phyloP scores from a whole-genome alignment of 2,797 vertebrate species.

The Pipistrellus kuhlii region DNA sequence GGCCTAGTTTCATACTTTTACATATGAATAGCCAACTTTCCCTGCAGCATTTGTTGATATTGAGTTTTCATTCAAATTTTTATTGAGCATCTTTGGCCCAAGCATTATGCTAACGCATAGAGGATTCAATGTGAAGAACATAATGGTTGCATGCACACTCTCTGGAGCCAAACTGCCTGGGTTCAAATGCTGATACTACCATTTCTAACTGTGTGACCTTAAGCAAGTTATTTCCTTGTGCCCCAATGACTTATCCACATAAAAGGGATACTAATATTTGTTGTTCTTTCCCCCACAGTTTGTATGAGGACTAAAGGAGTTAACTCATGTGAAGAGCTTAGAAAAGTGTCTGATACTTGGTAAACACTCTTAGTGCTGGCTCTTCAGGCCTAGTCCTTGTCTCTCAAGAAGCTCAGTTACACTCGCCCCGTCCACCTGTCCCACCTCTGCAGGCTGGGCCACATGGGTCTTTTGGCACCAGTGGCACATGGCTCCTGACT shows the following conservation, averaged over 20 bases:
- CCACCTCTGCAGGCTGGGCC: not conserved
- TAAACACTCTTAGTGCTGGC: not conserved
- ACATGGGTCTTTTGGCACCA: not conserved
- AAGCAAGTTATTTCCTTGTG: not conserved
- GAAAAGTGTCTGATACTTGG: not conserved
- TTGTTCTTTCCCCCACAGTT: not conserved
- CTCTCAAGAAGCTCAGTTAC: not conserved
- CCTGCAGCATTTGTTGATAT: not conserved
- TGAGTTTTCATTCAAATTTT: constrained; percentile 18
- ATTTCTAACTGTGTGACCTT: not conserved
- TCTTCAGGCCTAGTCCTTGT: not conserved
- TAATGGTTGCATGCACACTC: not conserved
- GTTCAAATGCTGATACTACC: not conserved
- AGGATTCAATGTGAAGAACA: not conserved
- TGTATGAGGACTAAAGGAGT: not conserved
- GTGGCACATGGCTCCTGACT: not conserved
- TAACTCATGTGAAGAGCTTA: not conserved
- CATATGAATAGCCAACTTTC: not conserved
- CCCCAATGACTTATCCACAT: not conserved
- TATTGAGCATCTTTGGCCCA: not conserved
- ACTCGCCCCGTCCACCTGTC: not conserved
- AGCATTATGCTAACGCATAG: not conserved
- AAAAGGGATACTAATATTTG: not conserved
- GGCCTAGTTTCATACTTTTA: not conserved
- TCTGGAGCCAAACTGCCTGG: not conserved